Evolutionary conservation across 2,797 vertebrate genomes (phyloP), one percentile per base, ranked within the genome.

Genomic region (Gadopsis bispinosus): DNA sequence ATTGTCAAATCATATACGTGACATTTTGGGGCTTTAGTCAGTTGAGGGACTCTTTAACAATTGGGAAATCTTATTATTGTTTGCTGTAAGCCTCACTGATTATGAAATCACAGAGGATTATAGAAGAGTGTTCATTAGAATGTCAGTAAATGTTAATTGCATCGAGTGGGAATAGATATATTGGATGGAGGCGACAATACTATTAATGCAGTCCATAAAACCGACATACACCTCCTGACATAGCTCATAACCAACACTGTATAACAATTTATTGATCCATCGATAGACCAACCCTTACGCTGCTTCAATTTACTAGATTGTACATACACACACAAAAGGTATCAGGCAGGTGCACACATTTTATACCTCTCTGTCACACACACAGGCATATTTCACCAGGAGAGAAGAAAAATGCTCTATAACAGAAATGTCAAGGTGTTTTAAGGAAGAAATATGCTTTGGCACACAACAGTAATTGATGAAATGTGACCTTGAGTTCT

Each of bases 81-180:
- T 91, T 83, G 65, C 70, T 26, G 79, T 84, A 89, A 91, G 89
- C 82, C 77, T 92, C 83, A 67, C 79, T 92, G 90, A 92, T 91
- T 90, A 85, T 66, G 68, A 90, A 93, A 89, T 89, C 90, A 81
- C 87, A 70, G 59, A 84, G 88, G 92, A 92, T 90, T 90, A 87
- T 77, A 80, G 83, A 84, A 84, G 88, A 87, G 73, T 89, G 88
- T 88, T 92, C 87, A 92, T 93, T 87, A 88, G 85, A 90, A 92
- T 92, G 88, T 84, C 89, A 91, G 84, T 84, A 92, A 93, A 93
- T 93, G 91, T 93, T 92, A 93, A 94, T 94, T 93, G 91, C 83
- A 88, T 92, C 93, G 88, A 68, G 85, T 88, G 91, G 91, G 93
- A 91, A 62, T 80, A 87, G 73, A 87, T 75, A 72, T 87, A 87